phyloP scores from a whole-genome alignment of 2,888 invertebrate species.

The Muschampia staudingeri region DNA sequence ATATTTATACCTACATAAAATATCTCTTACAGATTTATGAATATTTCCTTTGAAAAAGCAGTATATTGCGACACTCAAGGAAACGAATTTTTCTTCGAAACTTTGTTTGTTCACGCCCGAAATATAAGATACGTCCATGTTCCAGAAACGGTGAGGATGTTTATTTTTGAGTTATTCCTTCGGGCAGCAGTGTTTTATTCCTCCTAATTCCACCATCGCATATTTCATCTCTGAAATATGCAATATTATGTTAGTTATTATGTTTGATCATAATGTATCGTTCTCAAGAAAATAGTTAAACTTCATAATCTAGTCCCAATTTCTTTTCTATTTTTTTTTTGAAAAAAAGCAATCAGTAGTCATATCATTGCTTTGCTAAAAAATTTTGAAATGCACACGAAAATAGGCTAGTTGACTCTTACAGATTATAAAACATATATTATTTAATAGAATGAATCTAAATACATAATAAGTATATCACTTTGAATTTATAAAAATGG shows the following conservation, averaged over 20 bases:
- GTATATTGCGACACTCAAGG: conserved; percentile 92
- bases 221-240: conserved; percentile 38
- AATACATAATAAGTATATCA: no score
- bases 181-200: conserved; percentile 34
- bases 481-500: no score
- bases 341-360: no score
- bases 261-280: background rate
- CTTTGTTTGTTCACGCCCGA: conserved; percentile 92
- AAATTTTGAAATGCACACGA: no score
- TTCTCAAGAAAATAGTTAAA: background rate
- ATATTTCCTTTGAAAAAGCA: conserved; percentile 92
- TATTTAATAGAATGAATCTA: no score
- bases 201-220: conserved; percentile 32
- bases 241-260: background rate
- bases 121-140: conserved; percentile 93
- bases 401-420: no score
- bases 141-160: conserved; percentile 88
- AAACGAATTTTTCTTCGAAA: conserved; percentile 91
- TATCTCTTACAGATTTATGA: conserved; percentile 92
- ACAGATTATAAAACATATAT: no score
- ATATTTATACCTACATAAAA: background rate
- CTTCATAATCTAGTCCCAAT: background rate
- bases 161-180: background rate
- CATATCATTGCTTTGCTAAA: no score
- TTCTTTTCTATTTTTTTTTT: background rate